Percentiles rank a stretch among this genome's conserved stretches.
These are phyloP conservation scores for Macrobrachium rosenbergii DNA, from an alignment of 1,140 invertebrate species.

Conservation along the genomic window DNA sequence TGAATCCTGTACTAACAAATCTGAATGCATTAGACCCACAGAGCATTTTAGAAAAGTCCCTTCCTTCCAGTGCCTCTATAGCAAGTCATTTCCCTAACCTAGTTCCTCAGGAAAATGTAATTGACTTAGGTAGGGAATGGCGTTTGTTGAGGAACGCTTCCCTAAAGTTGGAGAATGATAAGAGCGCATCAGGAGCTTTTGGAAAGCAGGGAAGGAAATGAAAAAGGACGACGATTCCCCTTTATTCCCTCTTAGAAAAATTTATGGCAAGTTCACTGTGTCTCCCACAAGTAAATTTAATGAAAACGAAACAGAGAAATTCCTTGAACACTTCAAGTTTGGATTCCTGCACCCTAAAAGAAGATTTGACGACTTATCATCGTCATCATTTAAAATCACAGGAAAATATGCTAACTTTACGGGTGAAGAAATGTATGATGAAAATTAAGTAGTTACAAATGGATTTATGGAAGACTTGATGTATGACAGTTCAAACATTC, in stretches of 20 bases:
- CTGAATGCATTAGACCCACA: no score
- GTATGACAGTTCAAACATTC: no score
- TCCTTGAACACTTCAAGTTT: conserved; percentile 6
- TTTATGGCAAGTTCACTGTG: conserved; percentile 35
- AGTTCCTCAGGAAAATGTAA: conserved; percentile 20
- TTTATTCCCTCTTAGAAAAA: conserved; percentile 38
- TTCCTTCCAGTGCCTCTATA: conserved; percentile 26
- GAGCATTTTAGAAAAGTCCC: no score
- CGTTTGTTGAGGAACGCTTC: conserved; percentile 8
- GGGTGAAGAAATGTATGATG: no score
- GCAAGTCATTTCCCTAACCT: conserved; percentile 32
- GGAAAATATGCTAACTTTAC: no score
- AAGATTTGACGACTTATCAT: no score
- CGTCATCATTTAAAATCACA: no score
- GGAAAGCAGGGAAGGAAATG: conserved; percentile 4
- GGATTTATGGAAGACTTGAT: no score
- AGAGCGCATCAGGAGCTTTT: conserved; percentile 11
- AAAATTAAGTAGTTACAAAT: no score
- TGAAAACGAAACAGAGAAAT: conserved; percentile 46
- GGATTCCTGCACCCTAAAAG: no score
- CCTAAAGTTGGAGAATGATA: neutral
- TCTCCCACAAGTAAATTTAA: conserved; percentile 46
- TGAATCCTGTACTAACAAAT: no score
- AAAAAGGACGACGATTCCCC: conserved; percentile 30
- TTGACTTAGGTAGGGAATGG: conserved; percentile 17